These are phyloP conservation scores for Oryzias dopingdopingensis DNA, from an alignment of 2,797 vertebrate genomes.

Conservation along the genomic window DNA sequence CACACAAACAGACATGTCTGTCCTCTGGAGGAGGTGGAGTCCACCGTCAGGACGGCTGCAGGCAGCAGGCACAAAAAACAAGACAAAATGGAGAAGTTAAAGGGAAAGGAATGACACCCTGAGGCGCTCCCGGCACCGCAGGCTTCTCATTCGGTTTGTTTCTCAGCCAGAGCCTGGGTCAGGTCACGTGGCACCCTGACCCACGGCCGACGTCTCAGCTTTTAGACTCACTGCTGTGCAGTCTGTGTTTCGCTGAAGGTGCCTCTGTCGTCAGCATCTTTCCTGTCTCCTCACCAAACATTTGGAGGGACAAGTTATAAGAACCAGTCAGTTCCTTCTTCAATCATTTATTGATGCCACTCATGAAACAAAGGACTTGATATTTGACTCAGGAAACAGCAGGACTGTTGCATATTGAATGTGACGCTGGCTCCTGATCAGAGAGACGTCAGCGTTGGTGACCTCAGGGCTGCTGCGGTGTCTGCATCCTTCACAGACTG, in stretches of 20 bases:
- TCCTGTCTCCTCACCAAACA: slow-evolving; percentile 14
- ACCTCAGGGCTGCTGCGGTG: too few species aligned
- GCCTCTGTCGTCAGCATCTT: not conserved
- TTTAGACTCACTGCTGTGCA: not conserved
- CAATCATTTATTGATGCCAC: slow-evolving; percentile 41
- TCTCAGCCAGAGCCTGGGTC: slow-evolving; percentile 35
- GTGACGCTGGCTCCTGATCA: too few species aligned
- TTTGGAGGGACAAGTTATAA: slow-evolving; percentile 31
- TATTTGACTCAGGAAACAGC: not conserved
- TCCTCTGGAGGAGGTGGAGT: too few species aligned
- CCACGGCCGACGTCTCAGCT: slow-evolving; percentile 19
- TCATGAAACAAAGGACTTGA: slow-evolving; percentile 5
- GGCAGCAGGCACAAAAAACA: too few species aligned
- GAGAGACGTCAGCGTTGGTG: too few species aligned
- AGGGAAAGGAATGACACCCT: slow-evolving; percentile 48
- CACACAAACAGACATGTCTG: too few species aligned
- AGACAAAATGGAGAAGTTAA: slow-evolving; percentile 40
- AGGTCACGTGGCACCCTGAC: slow-evolving; percentile 25
- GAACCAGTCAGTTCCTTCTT: slow-evolving; percentile 29
- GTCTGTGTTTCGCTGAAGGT: not conserved
- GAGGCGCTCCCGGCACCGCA: slow-evolving; percentile 50
- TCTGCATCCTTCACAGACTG: too few species aligned
- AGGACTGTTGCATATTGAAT: too few species aligned
- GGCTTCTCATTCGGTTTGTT: slow-evolving; percentile 59
- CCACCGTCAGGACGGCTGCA: too few species aligned